Evolutionary conservation across 2,888 invertebrate species (phyloP).

Genomic region (Lapara coniferarum): DNA sequence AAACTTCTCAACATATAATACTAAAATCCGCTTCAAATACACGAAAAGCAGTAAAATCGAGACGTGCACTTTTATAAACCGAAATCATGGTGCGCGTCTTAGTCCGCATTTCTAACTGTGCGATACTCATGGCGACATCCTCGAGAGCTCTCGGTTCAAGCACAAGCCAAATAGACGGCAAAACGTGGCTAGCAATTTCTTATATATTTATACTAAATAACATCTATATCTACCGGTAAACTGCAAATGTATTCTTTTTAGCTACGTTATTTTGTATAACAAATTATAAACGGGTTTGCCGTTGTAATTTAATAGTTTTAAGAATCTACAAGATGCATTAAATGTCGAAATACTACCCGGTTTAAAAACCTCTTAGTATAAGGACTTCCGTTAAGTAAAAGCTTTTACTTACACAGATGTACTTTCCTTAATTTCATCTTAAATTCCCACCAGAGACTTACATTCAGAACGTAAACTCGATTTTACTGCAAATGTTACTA

Average conservation of each 20-base stretch:
- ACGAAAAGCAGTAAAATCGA: slow-evolving; percentile 7
- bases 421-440: background rate
- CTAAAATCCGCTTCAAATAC: background rate
- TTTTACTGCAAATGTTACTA: background rate
- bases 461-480: background rate
- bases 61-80: slow-evolving; percentile 29
- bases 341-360: background rate
- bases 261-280: no score
- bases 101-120: slow-evolving; percentile 20
- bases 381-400: background rate
- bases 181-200: slow-evolving; percentile 43
- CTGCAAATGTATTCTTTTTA: no score
- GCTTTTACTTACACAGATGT: background rate
- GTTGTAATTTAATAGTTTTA: no score
- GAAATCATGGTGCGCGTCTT: slow-evolving; percentile 28
- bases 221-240: background rate
- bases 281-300: no score
- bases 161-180: slow-evolving; percentile 47
- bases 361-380: background rate
- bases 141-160: slow-evolving; percentile 43
- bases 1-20: background rate
- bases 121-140: slow-evolving; percentile 35
- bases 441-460: slow-evolving; percentile 1
- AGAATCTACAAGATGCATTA: background rate
- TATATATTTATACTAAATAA: background rate